Conservation (phyloP, 2,888 invertebrate species). For the Isoperla grammatica region DNA sequence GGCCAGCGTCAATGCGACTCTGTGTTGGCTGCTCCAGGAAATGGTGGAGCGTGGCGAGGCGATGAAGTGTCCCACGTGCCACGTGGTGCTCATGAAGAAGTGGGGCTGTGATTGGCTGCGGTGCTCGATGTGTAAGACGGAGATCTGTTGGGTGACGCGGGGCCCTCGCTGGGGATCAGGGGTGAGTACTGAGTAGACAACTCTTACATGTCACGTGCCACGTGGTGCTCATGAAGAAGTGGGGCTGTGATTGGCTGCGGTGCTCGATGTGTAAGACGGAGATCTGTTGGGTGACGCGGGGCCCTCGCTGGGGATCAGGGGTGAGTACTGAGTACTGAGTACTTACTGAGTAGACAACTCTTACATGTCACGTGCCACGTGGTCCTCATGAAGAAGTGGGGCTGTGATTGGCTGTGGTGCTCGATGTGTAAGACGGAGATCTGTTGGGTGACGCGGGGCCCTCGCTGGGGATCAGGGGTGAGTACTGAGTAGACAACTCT, state of each 20-base stretch:
- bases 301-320: slow-evolving; percentile 53
- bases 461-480: slow-evolving; percentile 58
- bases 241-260: not conserved
- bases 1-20: not conserved
- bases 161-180: slow-evolving; percentile 59
- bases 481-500: slow-evolving; percentile 52
- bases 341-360: too few species aligned
- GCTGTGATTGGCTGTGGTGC: slow-evolving; percentile 85
- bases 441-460: slow-evolving; percentile 73
- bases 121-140: slow-evolving; percentile 88
- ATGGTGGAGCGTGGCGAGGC: slow-evolving; percentile 82
- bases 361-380: slow-evolving; percentile 79
- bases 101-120: slow-evolving; percentile 93
- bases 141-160: slow-evolving; percentile 91
- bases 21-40: slow-evolving; percentile 47
- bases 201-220: not conserved
- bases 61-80: slow-evolving; percentile 80
- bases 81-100: slow-evolving; percentile 79
- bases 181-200: slow-evolving; percentile 41
- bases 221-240: not conserved
- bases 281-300: not conserved
- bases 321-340: too few species aligned
- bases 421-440: slow-evolving; percentile 91
- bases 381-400: slow-evolving; percentile 88
- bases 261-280: not conserved